Base-by-base conservation (phyloP, 1,140 invertebrate species). In the Cotesia chilonis region DNA sequence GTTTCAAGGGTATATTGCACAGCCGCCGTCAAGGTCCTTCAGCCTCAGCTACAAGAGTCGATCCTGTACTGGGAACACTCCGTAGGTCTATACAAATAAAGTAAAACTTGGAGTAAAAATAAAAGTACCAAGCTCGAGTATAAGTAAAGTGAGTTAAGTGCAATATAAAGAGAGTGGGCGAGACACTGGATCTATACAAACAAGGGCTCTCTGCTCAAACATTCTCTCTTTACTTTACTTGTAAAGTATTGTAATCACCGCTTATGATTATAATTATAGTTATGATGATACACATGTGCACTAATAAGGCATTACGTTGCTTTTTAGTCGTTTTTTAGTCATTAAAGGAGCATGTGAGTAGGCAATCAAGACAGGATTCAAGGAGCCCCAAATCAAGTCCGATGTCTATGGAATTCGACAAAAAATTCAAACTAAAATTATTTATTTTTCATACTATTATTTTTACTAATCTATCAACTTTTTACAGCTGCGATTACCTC, bases 21-120 rank as follows among this genome's bases (percentile, higher is more conserved):
- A 61, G 60, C 9, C 60, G 20, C 60, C 35, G 60, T 61, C 60
- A 61, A 20, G 60, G 60, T 61, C 60, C 60, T 61, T n/a, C 9
- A 57, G 54, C 28, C 28, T 28, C 28, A 28, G 28, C 28, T 2
- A 47, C 41, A 47, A 47, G 41, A 47, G 5, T 47, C 5, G 41
- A 47, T 47, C 41, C 41, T 47, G 41, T 47, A 47, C 6, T 47
- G 28, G 28, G 28, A 28, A 28, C 28, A 47, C 41, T 47, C 41
- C n/a, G 54, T 20, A 20, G 54, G 54, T 57, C 54, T 20, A 57
- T 20, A 47, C 41, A 47, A 47, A 47, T 6, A 47, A 47, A 47
- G 10, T 10, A 47, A 47, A 47, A 47, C 6, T 47, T 9, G 10
- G 41, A 47, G 28, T 28, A 28, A 28, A 28, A 28, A 28, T 28